Conservation (phyloP, 2,797 vertebrate genomes). For the Oceanodroma leucorhoa region DNA sequence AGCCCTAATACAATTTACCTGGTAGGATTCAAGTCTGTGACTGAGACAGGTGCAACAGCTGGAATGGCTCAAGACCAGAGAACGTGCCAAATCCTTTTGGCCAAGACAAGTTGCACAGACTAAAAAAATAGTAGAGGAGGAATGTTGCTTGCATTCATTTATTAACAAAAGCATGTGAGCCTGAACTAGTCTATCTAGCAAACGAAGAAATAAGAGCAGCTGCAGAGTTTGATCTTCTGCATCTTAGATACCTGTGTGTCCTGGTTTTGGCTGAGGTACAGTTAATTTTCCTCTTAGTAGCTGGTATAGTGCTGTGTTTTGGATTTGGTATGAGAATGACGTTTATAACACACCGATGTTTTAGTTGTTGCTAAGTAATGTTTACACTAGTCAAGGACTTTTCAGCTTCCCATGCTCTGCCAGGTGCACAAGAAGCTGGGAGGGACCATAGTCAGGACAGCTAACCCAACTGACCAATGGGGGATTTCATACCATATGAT, state of each 20-base stretch:
- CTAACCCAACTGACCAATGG: too few species aligned
- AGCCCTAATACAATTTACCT: background rate
- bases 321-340: too few species aligned
- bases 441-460: too few species aligned
- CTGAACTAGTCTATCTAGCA: background rate
- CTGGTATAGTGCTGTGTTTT: too few species aligned
- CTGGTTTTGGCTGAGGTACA: too few species aligned
- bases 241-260: background rate
- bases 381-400: too few species aligned
- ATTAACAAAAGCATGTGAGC: background rate
- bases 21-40: background rate
- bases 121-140: background rate
- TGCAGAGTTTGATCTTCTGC: background rate
- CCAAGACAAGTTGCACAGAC: background rate
- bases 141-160: background rate
- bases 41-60: background rate
- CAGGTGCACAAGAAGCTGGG: too few species aligned
- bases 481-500: too few species aligned
- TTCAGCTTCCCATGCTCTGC: too few species aligned
- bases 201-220: background rate
- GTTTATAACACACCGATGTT: too few species aligned
- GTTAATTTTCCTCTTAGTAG: too few species aligned
- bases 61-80: background rate
- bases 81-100: background rate
- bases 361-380: too few species aligned